Conservation (phyloP, 2,888 invertebrate species). For the Cistogaster globosa region DNA sequence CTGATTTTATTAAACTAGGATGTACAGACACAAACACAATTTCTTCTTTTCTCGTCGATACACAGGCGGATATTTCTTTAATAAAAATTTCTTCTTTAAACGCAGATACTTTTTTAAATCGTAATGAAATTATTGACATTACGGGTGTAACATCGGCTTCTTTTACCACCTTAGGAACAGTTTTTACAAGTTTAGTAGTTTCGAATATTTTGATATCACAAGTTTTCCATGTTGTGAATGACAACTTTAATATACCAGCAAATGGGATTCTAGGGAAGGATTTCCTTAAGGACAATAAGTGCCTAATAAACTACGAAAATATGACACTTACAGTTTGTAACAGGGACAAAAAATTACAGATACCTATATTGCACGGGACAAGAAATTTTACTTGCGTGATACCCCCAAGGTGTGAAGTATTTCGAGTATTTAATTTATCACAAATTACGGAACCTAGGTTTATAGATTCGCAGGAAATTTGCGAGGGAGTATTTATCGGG, state of each 20-base stretch:
- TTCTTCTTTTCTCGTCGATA: constrained; percentile 14
- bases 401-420: constrained; percentile 28
- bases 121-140: not conserved
- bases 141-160: not conserved
- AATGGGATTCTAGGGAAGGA: not conserved
- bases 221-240: constrained; percentile 16
- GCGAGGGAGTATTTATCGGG: constrained; percentile 17
- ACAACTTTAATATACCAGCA: constrained; percentile 11
- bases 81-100: constrained; percentile 16
- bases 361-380: constrained; percentile 15
- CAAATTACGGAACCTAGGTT: constrained; percentile 10
- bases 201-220: not conserved
- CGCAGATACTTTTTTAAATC: not conserved
- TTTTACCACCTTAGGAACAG: not conserved
- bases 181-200: not conserved
- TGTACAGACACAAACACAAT: not conserved
- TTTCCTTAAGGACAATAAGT: constrained; percentile 18
- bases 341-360: not conserved
- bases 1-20: constrained; percentile 14
- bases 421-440: constrained; percentile 11
- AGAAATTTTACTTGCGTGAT: constrained; percentile 15
- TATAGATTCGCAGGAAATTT: constrained; percentile 30
- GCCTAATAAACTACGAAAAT: constrained; percentile 10
- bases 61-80: not conserved
- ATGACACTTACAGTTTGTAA: constrained; percentile 2